Base-by-base conservation (phyloP, 2,888 invertebrate genomes). In the Zeuzera pyrina region DNA sequence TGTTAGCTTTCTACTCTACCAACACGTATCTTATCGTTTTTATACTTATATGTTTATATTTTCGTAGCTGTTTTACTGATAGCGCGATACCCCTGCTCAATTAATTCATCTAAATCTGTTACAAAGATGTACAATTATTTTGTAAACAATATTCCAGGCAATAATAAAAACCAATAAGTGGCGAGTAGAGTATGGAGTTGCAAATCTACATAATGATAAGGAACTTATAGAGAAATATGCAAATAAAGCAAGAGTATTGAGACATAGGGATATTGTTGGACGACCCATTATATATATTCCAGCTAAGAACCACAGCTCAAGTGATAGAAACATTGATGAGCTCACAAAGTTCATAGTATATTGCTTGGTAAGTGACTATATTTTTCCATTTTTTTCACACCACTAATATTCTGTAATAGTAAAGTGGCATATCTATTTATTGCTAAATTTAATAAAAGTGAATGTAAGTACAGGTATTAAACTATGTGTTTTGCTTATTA, bases 131-230 rank as follows among this genome's bases (percentile, higher is more conserved):
- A 13, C 4, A 12, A 12, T 4, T 15, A 14, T 14, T 32, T 8
- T n/a, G n/a, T n/a, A n/a, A 8, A n/a, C 12, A 28, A 12, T 6
- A 29, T 78, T 77, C 21, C 52, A 91, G 90, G 91, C 90, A 31
- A 86, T 92, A 50, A 65, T 92, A 38, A 92, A 91, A 81, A 91
- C 91, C 28, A 91, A 92, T 58, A 91, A 91, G 70, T 93, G 93
- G 93, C 85, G 91, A 40, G 79, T 79, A 30, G 90, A 91, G 43
- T 92, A 91, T 71, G 90, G 89, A 29, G 90, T 92, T 2, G 68
- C 79, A 12, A 74, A 81, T 6, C 63, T 93, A 19, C 83, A 69
- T 14, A 72, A 84, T 34, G 84, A 88, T 22, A 73, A 76, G 39
- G 76, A 79, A 31, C 52, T 83, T n/a, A 65, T 83, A 50, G 85